Evolutionary conservation across 2,113 vertebrate genomes (phyloP), one percentile per base, ranked within the genome.

Genomic region (Coturnix japonica): DNA sequence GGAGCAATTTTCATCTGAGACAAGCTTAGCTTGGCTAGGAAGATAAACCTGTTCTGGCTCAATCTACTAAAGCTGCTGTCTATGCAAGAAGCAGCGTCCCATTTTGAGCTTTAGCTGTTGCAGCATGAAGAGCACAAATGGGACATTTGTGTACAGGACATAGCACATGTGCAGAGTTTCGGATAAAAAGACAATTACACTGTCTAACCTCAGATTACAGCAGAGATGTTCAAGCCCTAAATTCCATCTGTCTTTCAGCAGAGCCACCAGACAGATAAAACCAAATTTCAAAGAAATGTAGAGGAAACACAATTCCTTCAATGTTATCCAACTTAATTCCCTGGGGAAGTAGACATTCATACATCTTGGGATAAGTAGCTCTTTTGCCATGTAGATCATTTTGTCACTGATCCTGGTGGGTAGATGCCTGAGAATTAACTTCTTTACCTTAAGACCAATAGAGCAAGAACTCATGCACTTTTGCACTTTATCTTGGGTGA

Each of bases 1-100:
- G 76, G 46, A 82, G 28, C 37, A 87, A 82, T 93, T 89, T 95
- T 65, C 41, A 88, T 11, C 44, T 84, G 70, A 90, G 57, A 81
- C 22, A 73, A 81, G 37, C 20, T 82, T 63, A 81, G 37, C 11
- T 91, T 93, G n/a, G 16, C 25, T 72, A 6, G 56, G 56, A 89
- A 88, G 69, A 66, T 60, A 85, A 87, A 83, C 15, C n/a, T 0
- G 0, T 64, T 81, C 72, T 81, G 76, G 53, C 61, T 83, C 73
- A 81, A 25, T 11, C 20, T 71, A 28, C 49, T 69, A 9, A 33
- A 81, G 43, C 31, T 85, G 28, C 64, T 89, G 31, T 15, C 67
- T 85, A 2, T 61, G 20, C 13, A 8, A 43, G 47, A 91, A 64
- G 37, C 39, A 15, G 39, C 7, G 63, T 69, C 43, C 51, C 35